Evolutionary conservation across 1,140 invertebrate species (phyloP), one percentile per base, ranked within the genome.

Genomic region (Bombus superbus): DNA sequence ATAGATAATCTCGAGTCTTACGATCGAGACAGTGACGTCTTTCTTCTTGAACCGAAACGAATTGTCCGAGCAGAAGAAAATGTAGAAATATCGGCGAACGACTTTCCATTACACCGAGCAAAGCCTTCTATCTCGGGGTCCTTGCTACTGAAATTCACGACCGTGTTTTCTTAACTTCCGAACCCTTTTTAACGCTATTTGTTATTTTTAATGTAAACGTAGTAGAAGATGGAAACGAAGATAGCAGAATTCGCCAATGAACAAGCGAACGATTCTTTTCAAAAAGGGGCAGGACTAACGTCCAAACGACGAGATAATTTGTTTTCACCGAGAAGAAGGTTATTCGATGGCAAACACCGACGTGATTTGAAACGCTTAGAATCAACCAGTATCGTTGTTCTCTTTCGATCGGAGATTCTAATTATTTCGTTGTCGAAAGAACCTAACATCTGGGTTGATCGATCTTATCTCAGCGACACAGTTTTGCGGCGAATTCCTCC

Each of bases 391-490:
- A 25, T 38, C 81, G 57, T 6, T 53, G 18, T 53, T 80, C 32
- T n/a, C 47, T 75, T 74, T 40, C 18, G 72, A 80, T 66, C 15
- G 5, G 35, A 32, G 10, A 62, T 83, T 89, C 76, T 89, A 85
- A 88, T 88, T 86, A 85, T 86, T 85, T 86, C 62, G 28, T 38
- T 25, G 32, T 38, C 44, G 62, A 40, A 74, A 68, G 69, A 64
- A 18, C n/a, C 73, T 8, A 47, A 40, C 22, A 32, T 6, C 22
- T 13, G 32, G 57, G 62, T 83, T 74, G 82, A 91, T 92, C 86
- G 85, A 89, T 91, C 83, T 86, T 25, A 13, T 42, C 72, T 53
- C 75, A 77, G 62, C 38, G 81, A 87, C 53, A n/a, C 40, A 71
- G 72, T 81, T 73, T 78, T 68, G 35, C 57, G 68, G 38, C 6